Base-by-base conservation (phyloP, 2,113 vertebrate species). In the Apteryx mantelli region DNA sequence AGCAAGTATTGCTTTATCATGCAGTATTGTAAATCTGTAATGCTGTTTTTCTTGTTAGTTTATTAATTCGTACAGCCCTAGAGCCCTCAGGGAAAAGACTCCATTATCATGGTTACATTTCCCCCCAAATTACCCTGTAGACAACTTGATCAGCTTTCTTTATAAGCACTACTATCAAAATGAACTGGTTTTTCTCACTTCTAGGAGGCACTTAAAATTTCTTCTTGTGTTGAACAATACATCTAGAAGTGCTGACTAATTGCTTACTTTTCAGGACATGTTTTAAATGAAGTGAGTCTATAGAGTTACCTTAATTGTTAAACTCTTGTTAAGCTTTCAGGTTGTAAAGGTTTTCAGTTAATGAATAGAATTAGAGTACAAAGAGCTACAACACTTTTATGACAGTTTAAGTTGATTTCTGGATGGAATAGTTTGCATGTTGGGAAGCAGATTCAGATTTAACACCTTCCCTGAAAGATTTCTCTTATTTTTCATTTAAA, bases 201-300 rank as follows among this genome's bases (percentile, higher is more conserved):
- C 15, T 25, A 25, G 5, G n/a, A n/a, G n/a, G n/a, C n/a, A n/a
- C n/a, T n/a, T n/a, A n/a, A n/a, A n/a, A n/a, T n/a, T n/a, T n/a
- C n/a, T n/a, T n/a, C n/a, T n/a, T n/a, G n/a, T n/a, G n/a, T n/a
- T n/a, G n/a, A n/a, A n/a, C n/a, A n/a, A n/a, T n/a, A n/a, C n/a
- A n/a, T n/a, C 71, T 82, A 50, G 78, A 91, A 93, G 70, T 92
- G 79, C 58, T 95, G 81, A 93, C 88, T 96, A 95, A 96, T 95
- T 97, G 85, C 87, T 93, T 89, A 80, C 84, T 93, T 95, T 91
- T 92, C 84, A 91, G 94, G 58, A 76, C 46, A 11, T 70, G 75
- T 91, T 96, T 93, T 94, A 94, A 95, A 95, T 95, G 84, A 91
- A 82, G 89, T 91, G 71, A 95, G 84, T 97, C n/a, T 89, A 21